Evolutionary conservation across 2,888 invertebrate species (phyloP).

Genomic region (Lysandra coridon): DNA sequence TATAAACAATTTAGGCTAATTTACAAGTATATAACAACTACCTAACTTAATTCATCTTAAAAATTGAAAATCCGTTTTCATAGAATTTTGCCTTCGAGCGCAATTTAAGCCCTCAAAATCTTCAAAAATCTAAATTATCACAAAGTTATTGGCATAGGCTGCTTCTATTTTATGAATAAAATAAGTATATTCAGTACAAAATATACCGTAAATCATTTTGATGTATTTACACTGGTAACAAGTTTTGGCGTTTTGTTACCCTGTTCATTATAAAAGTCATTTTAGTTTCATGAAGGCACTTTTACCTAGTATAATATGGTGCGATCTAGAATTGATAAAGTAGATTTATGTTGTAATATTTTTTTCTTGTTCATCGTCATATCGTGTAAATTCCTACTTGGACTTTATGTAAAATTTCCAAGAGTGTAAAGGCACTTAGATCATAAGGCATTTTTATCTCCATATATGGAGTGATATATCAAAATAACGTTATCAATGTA

Average conservation of each 20-base stretch:
- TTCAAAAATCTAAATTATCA: constrained; percentile 15
- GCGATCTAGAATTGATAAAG: background rate
- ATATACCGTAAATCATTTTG: constrained; percentile 30
- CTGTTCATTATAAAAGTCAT: constrained; percentile 16
- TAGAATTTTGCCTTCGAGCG: background rate
- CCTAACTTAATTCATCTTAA: constrained; percentile 8
- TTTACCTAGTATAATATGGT: background rate
- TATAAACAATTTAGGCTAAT: constrained; percentile 20
- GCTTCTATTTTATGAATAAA: background rate
- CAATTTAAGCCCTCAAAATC: background rate
- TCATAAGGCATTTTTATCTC: no score
- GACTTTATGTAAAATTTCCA: background rate
- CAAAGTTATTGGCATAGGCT: constrained; percentile 26
- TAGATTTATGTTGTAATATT: background rate
- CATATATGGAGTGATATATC: no score
- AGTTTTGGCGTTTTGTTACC: constrained; percentile 55
- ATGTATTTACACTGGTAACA: constrained; percentile 46
- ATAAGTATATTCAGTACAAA: background rate
- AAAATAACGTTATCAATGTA: no score
- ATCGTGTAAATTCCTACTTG: background rate
- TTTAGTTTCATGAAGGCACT: background rate
- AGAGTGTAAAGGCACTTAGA: background rate
- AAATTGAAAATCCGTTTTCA: constrained; percentile 12
- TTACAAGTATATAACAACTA: constrained; percentile 22
- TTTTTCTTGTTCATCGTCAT: no score